These are phyloP conservation scores for Thereva nobilitata DNA, from an alignment of 2,888 invertebrate species.

Conservation along the genomic window DNA sequence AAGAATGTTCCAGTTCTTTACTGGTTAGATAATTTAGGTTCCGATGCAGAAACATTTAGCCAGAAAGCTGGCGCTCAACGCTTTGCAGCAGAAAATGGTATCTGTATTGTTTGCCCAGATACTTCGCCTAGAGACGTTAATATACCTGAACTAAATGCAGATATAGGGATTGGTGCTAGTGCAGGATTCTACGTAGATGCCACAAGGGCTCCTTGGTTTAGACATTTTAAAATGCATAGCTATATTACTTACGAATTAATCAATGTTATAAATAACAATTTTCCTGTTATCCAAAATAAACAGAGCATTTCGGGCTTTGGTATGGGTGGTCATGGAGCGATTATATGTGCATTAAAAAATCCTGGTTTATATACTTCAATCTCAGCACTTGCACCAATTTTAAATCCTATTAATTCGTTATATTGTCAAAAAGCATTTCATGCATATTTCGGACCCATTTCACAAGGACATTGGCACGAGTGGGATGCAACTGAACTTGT, in stretches of 20 bases:
- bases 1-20: conserved; percentile 76
- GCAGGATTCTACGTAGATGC: conserved; percentile 95
- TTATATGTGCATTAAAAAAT: conserved; percentile 83
- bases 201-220: conserved; percentile 80
- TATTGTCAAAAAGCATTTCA: conserved; percentile 85
- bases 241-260: conserved; percentile 84
- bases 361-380: conserved; percentile 83
- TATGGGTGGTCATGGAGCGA: conserved; percentile 96
- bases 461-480: conserved; percentile 66
- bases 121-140: conserved; percentile 88
- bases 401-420: conserved; percentile 76
- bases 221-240: conserved; percentile 88
- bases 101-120: conserved; percentile 88
- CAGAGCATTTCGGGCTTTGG: conserved; percentile 82
- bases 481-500: conserved; percentile 87
- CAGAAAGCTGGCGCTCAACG: conserved; percentile 88
- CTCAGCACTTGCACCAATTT: conserved; percentile 91
- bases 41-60: conserved; percentile 90
- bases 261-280: conserved; percentile 71
- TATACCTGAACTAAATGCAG: conserved; percentile 84
- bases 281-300: conserved; percentile 63
- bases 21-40: conserved; percentile 86
- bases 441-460: conserved; percentile 72
- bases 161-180: conserved; percentile 88
- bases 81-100: conserved; percentile 78